Percentiles rank a stretch among this genome's conserved stretches.
Evolutionary conservation across 2,888 invertebrate species (phyloP).

Genomic region (Pardosa pseudoannulata): DNA sequence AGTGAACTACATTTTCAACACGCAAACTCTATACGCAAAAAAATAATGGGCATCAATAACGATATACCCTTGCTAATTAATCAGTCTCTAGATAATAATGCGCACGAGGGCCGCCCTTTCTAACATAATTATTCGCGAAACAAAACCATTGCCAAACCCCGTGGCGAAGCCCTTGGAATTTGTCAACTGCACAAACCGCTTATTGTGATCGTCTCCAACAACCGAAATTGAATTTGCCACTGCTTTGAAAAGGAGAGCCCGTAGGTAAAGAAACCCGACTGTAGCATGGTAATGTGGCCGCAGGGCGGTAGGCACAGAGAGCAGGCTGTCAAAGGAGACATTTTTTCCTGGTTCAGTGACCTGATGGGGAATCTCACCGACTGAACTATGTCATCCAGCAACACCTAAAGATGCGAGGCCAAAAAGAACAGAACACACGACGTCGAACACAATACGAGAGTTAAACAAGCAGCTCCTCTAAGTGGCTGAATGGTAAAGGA

Average conservation of each 20-base stretch:
- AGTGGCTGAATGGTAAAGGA: not conserved
- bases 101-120: too few relatives aligned
- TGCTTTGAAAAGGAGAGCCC: not conserved
- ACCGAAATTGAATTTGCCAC: not conserved
- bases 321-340: constrained; percentile 31
- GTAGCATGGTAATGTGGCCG: constrained; percentile 15
- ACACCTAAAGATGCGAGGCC: constrained; percentile 24
- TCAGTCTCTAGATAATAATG: too few relatives aligned
- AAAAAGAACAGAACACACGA: not conserved
- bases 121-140: not conserved
- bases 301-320: constrained; percentile 20
- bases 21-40: too few relatives aligned
- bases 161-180: not conserved
- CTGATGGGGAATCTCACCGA: constrained; percentile 35
- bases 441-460: constrained; percentile 24
- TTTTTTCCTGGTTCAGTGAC: constrained; percentile 66
- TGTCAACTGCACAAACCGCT: not conserved
- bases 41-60: too few relatives aligned
- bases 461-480: not conserved
- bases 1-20: too few relatives aligned
- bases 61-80: too few relatives aligned
- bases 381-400: constrained; percentile 66
- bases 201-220: not conserved
- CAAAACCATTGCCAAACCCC: not conserved
- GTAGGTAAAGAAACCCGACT: not conserved